Percentiles rank a stretch among this genome's conserved stretches.
phyloP scores from a whole-genome alignment of 2,113 vertebrate genomes.

The Cebus imitator region DNA sequence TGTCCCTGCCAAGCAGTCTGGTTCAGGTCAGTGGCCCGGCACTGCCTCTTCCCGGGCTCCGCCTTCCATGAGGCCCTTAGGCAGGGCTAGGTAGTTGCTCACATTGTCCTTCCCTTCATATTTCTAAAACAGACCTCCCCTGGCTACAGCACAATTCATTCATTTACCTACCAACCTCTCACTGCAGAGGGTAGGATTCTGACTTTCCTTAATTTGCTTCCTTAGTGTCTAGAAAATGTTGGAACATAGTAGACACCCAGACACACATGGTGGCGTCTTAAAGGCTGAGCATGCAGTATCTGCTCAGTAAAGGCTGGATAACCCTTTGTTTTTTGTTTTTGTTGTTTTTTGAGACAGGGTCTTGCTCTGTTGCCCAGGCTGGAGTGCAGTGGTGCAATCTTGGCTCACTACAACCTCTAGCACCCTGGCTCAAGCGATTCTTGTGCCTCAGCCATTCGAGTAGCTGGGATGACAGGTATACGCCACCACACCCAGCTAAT shows the following conservation, averaged over 20 bases:
- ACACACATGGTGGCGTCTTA: background rate
- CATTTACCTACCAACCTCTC: background rate
- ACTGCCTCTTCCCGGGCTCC: background rate
- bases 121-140: background rate
- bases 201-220: background rate
- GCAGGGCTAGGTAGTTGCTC: background rate
- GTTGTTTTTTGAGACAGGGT: too few species aligned
- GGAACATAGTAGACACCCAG: background rate
- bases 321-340: background rate
- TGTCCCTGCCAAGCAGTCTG: background rate
- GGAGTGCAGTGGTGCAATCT: too few species aligned
- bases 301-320: background rate
- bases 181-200: background rate
- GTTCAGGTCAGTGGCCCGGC: too few species aligned
- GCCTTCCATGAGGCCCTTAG: background rate
- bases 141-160: background rate
- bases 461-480: too few species aligned
- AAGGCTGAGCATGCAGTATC: background rate
- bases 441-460: too few species aligned
- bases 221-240: background rate
- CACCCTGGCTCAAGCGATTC: too few species aligned
- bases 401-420: too few species aligned
- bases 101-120: background rate
- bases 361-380: too few species aligned
- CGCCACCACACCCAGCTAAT: too few species aligned